Evolutionary conservation across 2,888 invertebrate genomes (phyloP).

Genomic region (Gisinianus flammeolus): DNA sequence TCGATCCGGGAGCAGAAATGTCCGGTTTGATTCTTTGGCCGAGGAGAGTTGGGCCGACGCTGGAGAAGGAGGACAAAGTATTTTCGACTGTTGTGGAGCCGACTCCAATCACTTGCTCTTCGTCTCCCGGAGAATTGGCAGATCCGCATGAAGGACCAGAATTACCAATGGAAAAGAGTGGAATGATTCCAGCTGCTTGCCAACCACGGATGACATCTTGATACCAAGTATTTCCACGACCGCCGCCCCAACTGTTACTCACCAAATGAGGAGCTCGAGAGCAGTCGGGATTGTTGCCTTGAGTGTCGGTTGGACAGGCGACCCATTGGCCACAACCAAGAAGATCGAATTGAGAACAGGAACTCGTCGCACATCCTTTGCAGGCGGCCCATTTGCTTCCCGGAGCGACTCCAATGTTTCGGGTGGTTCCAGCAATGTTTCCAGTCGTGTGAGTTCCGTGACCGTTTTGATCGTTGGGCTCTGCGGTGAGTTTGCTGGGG

Average conservation of each 20-base stretch:
- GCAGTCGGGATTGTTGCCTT: constrained; percentile 22
- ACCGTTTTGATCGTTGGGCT: constrained; percentile 40
- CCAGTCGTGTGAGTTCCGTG: constrained; percentile 44
- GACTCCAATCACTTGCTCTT: constrained; percentile 22
- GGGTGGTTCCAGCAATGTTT: constrained; percentile 35
- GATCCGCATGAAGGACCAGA: constrained; percentile 31
- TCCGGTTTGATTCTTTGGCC: constrained; percentile 34
- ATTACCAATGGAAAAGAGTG: constrained; percentile 40
- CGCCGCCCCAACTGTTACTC: constrained; percentile 41
- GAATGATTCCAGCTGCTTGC: constrained; percentile 19
- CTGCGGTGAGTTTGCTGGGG: background rate
- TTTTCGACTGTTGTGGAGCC: constrained; percentile 26
- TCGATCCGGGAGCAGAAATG: constrained; percentile 35
- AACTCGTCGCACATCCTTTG: constrained; percentile 19
- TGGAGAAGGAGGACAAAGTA: constrained; percentile 22
- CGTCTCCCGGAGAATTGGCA: constrained; percentile 35
- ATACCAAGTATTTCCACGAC: constrained; percentile 30
- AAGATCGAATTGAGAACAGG: constrained; percentile 21
- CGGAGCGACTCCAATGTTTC: constrained; percentile 43
- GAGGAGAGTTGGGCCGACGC: constrained; percentile 25
- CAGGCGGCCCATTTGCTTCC: constrained; percentile 38
- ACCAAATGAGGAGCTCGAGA: constrained; percentile 38
- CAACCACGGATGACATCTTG: constrained; percentile 26
- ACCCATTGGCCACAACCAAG: constrained; percentile 25
- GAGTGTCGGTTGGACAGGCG: constrained; percentile 35